phyloP scores from a whole-genome alignment of 2,797 vertebrate genomes.

The Carduelis carduelis region DNA sequence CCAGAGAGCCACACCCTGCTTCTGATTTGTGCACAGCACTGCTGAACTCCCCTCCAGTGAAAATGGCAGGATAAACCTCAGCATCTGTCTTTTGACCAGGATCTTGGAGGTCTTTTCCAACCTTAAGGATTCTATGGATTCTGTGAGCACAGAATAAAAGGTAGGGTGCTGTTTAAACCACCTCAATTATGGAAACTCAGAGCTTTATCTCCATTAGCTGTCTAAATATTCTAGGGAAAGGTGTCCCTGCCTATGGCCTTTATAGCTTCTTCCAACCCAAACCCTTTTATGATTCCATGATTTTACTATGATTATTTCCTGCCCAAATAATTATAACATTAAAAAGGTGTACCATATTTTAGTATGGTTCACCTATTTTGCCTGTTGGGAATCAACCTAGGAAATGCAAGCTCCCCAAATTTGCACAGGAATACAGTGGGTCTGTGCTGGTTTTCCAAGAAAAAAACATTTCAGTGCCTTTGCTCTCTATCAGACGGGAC shows the following conservation, averaged over 20 bases:
- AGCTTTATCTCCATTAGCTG: neutral
- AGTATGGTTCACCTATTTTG: too few relatives aligned
- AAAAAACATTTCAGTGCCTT: neutral
- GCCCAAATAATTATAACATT: neutral
- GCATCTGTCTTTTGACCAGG: accelerated
- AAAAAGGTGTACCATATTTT: too few relatives aligned
- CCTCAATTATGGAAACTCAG: neutral
- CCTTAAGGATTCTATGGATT: too few relatives aligned
- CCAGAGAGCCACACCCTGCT: neutral
- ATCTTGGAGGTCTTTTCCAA: accelerated
- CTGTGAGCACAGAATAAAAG: neutral
- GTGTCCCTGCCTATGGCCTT: neutral
- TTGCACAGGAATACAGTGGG: neutral
- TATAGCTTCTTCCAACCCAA: neutral
- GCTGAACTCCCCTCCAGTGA: neutral
- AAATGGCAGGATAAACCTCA: neutral
- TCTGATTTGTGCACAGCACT: neutral
- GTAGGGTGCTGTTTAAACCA: neutral
- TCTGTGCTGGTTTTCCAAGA: neutral
- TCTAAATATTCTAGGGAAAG: neutral
- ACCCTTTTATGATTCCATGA: neutral
- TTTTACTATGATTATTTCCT: neutral
- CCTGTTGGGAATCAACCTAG: accelerated
- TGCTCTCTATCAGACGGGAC: accelerated
- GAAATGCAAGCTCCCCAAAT: neutral